phyloP scores from a whole-genome alignment of 2,797 vertebrate species.

The Pyrocephalus nanus region DNA sequence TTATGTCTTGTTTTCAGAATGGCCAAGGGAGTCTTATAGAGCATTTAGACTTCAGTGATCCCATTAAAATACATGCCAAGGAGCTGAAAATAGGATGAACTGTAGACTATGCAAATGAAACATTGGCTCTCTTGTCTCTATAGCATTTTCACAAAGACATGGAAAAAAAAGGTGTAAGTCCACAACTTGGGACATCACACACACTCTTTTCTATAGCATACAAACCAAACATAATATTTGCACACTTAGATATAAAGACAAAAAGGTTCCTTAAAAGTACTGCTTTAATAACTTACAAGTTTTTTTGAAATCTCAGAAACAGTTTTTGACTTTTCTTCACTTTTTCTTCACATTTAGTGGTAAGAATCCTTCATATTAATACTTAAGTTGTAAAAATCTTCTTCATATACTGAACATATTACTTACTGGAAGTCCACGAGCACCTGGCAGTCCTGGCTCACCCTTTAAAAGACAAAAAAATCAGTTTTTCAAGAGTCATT shows the following conservation, averaged over 20 bases:
- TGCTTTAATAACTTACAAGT: neutral
- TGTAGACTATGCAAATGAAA: neutral
- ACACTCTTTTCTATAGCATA: neutral
- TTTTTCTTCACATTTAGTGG: neutral
- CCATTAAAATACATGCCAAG: neutral
- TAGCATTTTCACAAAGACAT: neutral
- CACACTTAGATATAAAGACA: neutral
- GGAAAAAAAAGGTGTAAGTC: rapidly evolving
- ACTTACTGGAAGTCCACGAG: conserved; percentile 91
- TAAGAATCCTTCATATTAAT: neutral
- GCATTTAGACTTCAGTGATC: neutral
- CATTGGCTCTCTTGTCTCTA: neutral
- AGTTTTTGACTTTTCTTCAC: neutral
- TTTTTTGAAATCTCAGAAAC: neutral
- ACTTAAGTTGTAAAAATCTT: neutral
- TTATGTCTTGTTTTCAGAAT: neutral
- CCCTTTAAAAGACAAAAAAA: conserved; percentile 81
- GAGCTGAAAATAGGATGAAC: neutral
- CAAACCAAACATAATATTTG: neutral
- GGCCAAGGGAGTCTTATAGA: neutral
- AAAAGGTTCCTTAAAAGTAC: neutral
- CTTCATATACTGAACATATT: neutral
- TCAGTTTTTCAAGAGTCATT: neutral
- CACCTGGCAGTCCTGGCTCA: conserved; percentile 89
- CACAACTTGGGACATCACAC: neutral